Conservation (phyloP, 1,140 invertebrate species). For the Harpegnathos saltator region DNA sequence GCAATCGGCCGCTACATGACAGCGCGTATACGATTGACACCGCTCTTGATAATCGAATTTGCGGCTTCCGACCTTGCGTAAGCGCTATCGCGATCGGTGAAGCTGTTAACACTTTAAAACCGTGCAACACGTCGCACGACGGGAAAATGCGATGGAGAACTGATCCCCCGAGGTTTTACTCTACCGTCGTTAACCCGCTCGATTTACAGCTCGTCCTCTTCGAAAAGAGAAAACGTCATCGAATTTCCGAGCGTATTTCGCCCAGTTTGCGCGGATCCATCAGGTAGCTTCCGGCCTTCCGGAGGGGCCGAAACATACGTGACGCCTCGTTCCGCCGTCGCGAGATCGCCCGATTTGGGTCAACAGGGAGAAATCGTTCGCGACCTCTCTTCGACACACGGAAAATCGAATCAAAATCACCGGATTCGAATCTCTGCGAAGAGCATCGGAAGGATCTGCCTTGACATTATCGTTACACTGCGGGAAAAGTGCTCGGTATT, state of each 20-base stretch:
- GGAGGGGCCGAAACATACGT: not conserved
- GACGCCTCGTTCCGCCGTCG: not conserved
- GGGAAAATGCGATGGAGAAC: not conserved
- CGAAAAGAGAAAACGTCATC: not conserved
- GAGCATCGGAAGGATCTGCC: too few relatives aligned
- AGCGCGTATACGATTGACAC: slow-evolving; percentile 78
- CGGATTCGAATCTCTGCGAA: not conserved
- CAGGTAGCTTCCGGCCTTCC: slow-evolving; percentile 17
- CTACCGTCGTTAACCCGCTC: not conserved
- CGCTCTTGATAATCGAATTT: slow-evolving; percentile 82
- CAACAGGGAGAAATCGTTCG: slow-evolving; percentile 15
- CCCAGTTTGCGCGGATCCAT: slow-evolving; percentile 41
- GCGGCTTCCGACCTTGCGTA: slow-evolving; percentile 82
- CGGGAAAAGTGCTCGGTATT: too few relatives aligned
- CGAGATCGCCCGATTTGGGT: slow-evolving; percentile 1
- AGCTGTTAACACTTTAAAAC: slow-evolving; percentile 26
- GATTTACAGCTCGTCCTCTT: not conserved
- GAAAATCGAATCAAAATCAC: too few relatives aligned
- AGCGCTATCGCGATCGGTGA: slow-evolving; percentile 59
- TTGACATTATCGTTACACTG: too few relatives aligned
- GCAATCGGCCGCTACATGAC: slow-evolving; percentile 37
- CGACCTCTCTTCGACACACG: not conserved
- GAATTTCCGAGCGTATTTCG: slow-evolving; percentile 23
- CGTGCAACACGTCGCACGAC: not conserved
- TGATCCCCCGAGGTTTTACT: slow-evolving; percentile 1